These are phyloP conservation scores for Brotogeris chrysoptera DNA, from an alignment of 2,797 vertebrate species.

Conservation along the genomic window DNA sequence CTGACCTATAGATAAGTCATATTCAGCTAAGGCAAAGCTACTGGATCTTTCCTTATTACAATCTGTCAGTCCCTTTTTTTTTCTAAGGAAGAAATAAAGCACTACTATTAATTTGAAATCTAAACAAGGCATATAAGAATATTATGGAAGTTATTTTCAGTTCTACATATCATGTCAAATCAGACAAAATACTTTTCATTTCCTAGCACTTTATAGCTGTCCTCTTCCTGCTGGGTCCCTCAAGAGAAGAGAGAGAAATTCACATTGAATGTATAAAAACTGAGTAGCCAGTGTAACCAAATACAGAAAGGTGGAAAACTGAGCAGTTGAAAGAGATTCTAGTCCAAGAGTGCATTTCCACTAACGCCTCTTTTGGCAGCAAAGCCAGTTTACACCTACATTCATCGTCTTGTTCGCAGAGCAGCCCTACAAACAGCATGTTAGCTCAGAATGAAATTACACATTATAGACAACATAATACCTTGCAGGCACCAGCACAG, in stretches of 20 bases:
- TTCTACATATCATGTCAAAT: background rate
- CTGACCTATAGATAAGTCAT: background rate
- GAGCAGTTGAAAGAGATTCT: background rate
- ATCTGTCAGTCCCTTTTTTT: background rate
- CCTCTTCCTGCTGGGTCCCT: background rate
- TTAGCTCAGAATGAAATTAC: background rate
- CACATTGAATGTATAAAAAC: background rate
- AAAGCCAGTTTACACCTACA: background rate
- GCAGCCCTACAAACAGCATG: background rate
- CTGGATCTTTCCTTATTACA: background rate
- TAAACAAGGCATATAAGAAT: background rate
- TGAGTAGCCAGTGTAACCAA: background rate
- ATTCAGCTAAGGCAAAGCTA: background rate
- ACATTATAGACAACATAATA: background rate
- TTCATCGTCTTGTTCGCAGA: background rate
- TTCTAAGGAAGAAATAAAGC: background rate
- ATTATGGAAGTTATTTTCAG: background rate
- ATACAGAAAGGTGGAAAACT: background rate
- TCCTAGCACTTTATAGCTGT: background rate
- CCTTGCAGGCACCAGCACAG: background rate
- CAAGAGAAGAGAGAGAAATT: background rate
- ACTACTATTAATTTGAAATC: background rate
- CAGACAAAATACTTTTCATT: background rate
- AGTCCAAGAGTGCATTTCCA: background rate
- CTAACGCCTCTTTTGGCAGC: background rate